phyloP scores from a whole-genome alignment of 2,113 vertebrate genomes.

The Damaliscus lunatus region DNA sequence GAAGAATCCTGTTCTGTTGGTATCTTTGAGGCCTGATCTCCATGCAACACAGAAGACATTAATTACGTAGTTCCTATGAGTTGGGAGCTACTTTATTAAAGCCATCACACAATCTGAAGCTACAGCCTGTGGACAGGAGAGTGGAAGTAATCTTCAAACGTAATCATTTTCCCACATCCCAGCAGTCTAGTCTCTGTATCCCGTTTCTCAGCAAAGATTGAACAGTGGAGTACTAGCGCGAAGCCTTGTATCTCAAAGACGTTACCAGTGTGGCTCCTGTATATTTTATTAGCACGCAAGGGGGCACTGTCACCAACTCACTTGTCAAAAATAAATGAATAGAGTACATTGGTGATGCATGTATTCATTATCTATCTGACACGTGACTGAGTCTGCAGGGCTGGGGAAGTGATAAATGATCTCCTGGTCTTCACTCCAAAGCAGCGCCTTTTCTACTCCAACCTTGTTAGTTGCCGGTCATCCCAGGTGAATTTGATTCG shows the following conservation, averaged over 20 bases:
- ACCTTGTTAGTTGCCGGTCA: not conserved
- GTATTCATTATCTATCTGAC: slow-evolving; percentile 52
- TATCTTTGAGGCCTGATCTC: not conserved
- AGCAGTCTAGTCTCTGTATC: slow-evolving; percentile 47
- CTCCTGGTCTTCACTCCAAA: slow-evolving; percentile 39
- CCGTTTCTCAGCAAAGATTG: slow-evolving; percentile 40
- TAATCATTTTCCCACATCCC: slow-evolving; percentile 33
- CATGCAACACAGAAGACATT: not conserved
- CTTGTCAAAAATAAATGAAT: slow-evolving; percentile 61
- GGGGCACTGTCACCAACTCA: slow-evolving; percentile 39
- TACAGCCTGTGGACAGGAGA: not conserved
- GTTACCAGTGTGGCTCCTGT: slow-evolving; percentile 47
- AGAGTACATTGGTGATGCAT: not conserved
- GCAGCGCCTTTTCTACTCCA: not conserved
- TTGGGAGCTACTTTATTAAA: slow-evolving; percentile 33
- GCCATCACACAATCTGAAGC: not conserved
- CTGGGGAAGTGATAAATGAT: slow-evolving; percentile 34
- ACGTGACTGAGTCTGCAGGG: not conserved
- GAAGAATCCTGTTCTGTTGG: not conserved
- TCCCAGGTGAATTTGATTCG: not conserved
- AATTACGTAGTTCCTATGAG: not conserved
- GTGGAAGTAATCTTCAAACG: slow-evolving; percentile 17
- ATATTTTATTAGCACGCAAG: slow-evolving; percentile 56
- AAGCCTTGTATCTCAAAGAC: slow-evolving; percentile 56
- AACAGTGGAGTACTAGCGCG: not conserved